A percentile compares a stretch with the other conserved stretches of the same genome.
Evolutionary conservation across 2,797 vertebrate genomes (phyloP).

Genomic region (Enteromius afrohamiltoni): DNA sequence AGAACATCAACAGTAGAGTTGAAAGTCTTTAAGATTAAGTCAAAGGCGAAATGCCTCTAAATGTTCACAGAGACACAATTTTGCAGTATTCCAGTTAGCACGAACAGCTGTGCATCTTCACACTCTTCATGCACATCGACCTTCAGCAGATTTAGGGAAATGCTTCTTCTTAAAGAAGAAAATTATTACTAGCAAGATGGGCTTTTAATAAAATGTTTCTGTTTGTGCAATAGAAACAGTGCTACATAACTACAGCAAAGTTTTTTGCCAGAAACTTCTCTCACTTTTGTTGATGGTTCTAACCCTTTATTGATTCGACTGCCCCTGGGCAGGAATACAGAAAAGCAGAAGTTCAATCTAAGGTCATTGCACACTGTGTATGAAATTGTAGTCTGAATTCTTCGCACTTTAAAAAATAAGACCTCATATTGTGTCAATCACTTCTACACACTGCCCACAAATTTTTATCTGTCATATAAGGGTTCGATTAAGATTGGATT

Average conservation of each 20-base stretch:
- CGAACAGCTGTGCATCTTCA: neutral
- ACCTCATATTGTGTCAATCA: no score
- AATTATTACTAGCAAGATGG: neutral
- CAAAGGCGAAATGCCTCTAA: neutral
- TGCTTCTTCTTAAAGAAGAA: neutral
- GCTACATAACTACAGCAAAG: neutral
- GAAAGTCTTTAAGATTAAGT: slow-evolving; percentile 2
- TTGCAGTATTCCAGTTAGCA: neutral
- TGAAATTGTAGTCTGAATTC: no score
- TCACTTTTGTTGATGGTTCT: neutral
- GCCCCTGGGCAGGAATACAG: neutral
- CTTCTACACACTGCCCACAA: no score
- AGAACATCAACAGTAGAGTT: slow-evolving; percentile 5
- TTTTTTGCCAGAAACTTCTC: neutral
- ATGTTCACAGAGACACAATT: neutral
- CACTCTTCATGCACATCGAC: neutral
- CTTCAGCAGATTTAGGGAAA: neutral
- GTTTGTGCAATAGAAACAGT: neutral
- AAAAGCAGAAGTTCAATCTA: neutral
- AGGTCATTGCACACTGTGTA: no score
- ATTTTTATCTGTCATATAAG: no score
- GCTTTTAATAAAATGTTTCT: neutral
- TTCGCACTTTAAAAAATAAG: no score
- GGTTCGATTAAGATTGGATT: no score
- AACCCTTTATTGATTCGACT: neutral